These are phyloP conservation scores for Etheostoma cragini DNA, from an alignment of 2,113 vertebrate genomes.

Conservation along the genomic window DNA sequence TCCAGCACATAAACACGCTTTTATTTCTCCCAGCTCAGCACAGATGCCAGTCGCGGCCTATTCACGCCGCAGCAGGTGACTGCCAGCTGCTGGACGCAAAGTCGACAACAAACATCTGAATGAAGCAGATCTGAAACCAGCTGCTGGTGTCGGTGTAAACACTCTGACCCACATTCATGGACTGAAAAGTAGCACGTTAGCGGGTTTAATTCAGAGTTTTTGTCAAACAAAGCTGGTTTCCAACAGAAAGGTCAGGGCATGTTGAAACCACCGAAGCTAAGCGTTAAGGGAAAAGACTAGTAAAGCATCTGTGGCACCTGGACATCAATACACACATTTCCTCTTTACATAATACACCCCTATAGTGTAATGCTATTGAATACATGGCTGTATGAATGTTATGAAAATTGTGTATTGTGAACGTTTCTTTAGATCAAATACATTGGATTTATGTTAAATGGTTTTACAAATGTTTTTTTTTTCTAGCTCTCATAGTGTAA, in stretches of 20 bases:
- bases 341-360: background rate
- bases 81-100: slow-evolving; percentile 8
- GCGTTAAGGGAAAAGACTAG: background rate
- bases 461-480: no score
- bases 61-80: slow-evolving; percentile 50
- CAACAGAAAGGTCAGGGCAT: background rate
- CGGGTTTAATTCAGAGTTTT: background rate
- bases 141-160: slow-evolving; percentile 41
- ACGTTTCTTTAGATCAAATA: background rate
- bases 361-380: background rate
- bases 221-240: slow-evolving; percentile 18
- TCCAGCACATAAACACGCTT: slow-evolving; percentile 62
- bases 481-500: no score
- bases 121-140: slow-evolving; percentile 26
- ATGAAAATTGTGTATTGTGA: background rate
- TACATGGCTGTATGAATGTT: background rate
- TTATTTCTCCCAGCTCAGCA: slow-evolving; percentile 67
- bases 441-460: background rate
- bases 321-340: background rate
- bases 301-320: background rate
- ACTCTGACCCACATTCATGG: slow-evolving; percentile 12
- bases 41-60: slow-evolving; percentile 35
- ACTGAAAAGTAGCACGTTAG: slow-evolving; percentile 31
- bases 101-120: slow-evolving; percentile 40
- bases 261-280: background rate